A percentile compares a stretch with the other conserved stretches of the same genome.
Conservation (phyloP, 2,888 invertebrate species). For the Bruchidius siliquastri region DNA sequence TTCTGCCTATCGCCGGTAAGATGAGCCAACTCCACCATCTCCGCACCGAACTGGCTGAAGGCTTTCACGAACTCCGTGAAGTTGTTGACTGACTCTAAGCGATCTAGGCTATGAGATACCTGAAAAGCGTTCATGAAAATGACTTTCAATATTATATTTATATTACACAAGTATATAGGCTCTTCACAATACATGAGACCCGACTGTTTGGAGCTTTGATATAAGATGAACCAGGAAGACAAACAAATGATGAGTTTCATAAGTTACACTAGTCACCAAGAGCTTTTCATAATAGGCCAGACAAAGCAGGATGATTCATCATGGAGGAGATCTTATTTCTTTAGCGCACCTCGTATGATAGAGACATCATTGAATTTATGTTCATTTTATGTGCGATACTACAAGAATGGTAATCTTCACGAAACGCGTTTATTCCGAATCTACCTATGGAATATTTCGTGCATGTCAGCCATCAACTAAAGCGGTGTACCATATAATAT, state of each 20-base stretch:
- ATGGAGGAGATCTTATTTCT: too few species aligned
- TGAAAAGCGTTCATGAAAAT: conserved; percentile 32
- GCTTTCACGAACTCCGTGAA: conserved; percentile 98
- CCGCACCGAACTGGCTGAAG: conserved; percentile 96
- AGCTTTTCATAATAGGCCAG: too few species aligned
- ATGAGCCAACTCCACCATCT: conserved; percentile 98
- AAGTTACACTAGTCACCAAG: too few species aligned
- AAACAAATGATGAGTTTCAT: too few species aligned
- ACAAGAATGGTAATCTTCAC: neutral
- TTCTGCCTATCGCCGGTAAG: conserved; percentile 79
- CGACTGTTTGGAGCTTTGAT: too few species aligned
- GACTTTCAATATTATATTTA: too few species aligned
- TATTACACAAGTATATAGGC: too few species aligned
- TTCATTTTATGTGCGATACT: neutral
- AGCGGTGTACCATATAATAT: neutral
- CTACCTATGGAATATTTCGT: neutral
- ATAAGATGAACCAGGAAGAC: too few species aligned
- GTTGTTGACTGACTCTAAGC: conserved; percentile 82
- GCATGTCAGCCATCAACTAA: neutral
- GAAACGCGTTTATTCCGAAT: neutral
- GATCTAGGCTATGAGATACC: conserved; percentile 77
- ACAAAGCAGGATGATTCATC: too few species aligned
- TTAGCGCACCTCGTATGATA: too few species aligned
- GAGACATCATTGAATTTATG: neutral
- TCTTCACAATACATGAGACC: too few species aligned